phyloP scores from a whole-genome alignment of 2,888 invertebrate genomes.

The Leptinotarsa peninsularis region DNA sequence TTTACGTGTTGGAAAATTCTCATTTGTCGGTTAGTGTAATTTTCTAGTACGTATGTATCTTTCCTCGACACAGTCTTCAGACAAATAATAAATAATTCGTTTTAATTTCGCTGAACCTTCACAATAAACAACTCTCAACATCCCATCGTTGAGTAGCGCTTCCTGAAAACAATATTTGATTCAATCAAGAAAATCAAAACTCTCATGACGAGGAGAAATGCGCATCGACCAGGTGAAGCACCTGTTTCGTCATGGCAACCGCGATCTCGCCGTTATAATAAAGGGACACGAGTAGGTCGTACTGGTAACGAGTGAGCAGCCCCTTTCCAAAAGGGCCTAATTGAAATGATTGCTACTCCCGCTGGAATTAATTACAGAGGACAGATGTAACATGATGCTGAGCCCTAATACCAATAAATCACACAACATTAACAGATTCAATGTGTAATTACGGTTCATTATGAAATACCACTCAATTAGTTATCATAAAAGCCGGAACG shows the following conservation, averaged over 20 bases:
- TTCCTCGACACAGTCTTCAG: too few species aligned
- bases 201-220: conserved; percentile 16
- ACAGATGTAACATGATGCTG: conserved; percentile 63
- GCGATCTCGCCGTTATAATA: conserved; percentile 29
- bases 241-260: conserved; percentile 33
- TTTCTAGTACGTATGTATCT: too few species aligned
- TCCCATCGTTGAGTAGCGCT: not conserved
- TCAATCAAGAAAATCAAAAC: conserved; percentile 24
- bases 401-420: conserved; percentile 60
- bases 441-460: conserved; percentile 58
- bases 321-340: conserved; percentile 36
- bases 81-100: too few species aligned
- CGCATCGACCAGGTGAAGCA: conserved; percentile 15
- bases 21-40: too few species aligned
- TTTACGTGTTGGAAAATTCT: too few species aligned
- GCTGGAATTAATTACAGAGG: conserved; percentile 65
- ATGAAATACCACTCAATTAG: conserved; percentile 48
- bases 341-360: conserved; percentile 55
- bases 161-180: conserved; percentile 19
- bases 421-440: conserved; percentile 59
- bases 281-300: conserved; percentile 26
- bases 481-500: conserved; percentile 27
- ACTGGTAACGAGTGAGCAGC: conserved; percentile 19
- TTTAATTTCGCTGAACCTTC: too few species aligned
- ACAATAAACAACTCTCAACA: not conserved